A percentile compares a stretch with the other conserved stretches of the same genome.
Conservation (phyloP, 2,888 invertebrate genomes). For the Synanthedon vespiformis region DNA sequence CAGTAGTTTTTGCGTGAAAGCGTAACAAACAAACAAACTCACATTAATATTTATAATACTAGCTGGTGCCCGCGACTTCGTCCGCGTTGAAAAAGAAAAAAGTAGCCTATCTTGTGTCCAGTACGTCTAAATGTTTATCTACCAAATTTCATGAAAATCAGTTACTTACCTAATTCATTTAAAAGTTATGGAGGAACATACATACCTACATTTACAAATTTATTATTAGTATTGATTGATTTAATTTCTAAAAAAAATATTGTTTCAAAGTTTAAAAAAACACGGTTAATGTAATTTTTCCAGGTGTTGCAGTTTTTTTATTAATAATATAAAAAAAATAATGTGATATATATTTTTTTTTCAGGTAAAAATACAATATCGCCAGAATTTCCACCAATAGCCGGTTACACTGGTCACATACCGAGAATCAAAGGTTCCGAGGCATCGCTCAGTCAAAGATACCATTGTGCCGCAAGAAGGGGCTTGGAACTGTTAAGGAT, state of each 20-base stretch:
- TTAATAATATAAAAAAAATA: background rate
- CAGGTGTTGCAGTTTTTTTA: background rate
- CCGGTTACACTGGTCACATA: conserved; percentile 80
- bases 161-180: too few species aligned
- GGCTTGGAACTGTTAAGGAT: conserved; percentile 72
- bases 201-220: too few species aligned
- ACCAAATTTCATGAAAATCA: too few species aligned
- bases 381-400: conserved; percentile 77
- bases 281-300: background rate
- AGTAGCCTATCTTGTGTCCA: too few species aligned
- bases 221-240: too few species aligned
- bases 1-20: too few species aligned
- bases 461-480: conserved; percentile 75
- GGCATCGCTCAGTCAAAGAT: conserved; percentile 76
- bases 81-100: too few species aligned
- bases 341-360: conserved; percentile 14
- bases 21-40: too few species aligned
- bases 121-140: too few species aligned
- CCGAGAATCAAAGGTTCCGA: conserved; percentile 76
- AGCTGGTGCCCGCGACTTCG: too few species aligned
- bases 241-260: background rate
- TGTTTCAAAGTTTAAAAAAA: background rate
- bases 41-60: too few species aligned
- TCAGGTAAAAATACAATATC: conserved; percentile 72
- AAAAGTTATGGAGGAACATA: too few species aligned